phyloP scores from a whole-genome alignment of 2,888 invertebrate species.

The Oegoconia quadripuncta region DNA sequence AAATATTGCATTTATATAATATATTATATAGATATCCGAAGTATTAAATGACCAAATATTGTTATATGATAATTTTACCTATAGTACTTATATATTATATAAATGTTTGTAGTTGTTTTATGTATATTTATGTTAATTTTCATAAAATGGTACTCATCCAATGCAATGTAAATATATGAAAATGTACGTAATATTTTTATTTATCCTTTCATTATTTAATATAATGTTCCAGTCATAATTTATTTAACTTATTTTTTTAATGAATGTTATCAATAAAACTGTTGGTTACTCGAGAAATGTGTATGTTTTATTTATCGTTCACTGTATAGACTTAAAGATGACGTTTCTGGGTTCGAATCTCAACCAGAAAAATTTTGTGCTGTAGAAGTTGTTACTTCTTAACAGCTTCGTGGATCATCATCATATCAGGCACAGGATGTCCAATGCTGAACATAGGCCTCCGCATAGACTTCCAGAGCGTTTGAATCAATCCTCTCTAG shows the following conservation, averaged over 20 bases:
- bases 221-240: conserved; percentile 36
- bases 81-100: conserved; percentile 46
- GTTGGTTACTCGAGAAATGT: conserved; percentile 48
- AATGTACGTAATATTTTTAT: conserved; percentile 24
- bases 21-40: conserved; percentile 8
- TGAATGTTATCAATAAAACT: conserved; percentile 60
- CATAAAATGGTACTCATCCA: conserved; percentile 25
- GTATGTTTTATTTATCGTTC: conserved; percentile 21
- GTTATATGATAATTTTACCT: conserved; percentile 30
- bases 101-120: conserved; percentile 48
- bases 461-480: too few relatives aligned
- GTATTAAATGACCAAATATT: conserved; percentile 30
- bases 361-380: too few relatives aligned
- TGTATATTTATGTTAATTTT: conserved; percentile 31
- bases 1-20: conserved; percentile 54
- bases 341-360: too few relatives aligned
- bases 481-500: too few relatives aligned
- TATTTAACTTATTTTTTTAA: conserved; percentile 44
- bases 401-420: too few relatives aligned
- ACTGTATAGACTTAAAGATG: too few relatives aligned
- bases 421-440: too few relatives aligned
- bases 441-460: too few relatives aligned
- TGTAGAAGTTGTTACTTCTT: too few relatives aligned
- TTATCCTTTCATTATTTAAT: conserved; percentile 26
- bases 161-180: conserved; percentile 51